Evolutionary conservation across 2,888 invertebrate species (phyloP).

Genomic region (Cepaea hortensis): DNA sequence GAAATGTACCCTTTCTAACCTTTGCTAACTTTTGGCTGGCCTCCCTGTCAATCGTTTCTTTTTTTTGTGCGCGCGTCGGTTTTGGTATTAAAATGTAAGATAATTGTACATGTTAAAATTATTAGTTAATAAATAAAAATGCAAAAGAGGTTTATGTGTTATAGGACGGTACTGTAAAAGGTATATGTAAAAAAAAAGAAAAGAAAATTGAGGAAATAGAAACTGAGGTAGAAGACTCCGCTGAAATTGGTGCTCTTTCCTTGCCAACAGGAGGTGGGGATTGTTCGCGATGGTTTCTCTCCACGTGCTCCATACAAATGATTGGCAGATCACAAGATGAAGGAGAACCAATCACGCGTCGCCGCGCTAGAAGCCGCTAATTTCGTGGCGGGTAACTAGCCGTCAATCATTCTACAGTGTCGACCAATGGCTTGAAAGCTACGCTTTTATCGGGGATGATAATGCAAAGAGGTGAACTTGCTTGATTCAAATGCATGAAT

Average conservation of each 20-base stretch:
- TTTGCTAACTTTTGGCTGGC: slow-evolving; percentile 9
- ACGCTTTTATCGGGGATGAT: slow-evolving; percentile 61
- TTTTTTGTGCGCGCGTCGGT: not conserved
- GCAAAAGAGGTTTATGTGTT: no score
- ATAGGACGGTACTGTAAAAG: no score
- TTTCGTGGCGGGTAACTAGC: slow-evolving; percentile 60
- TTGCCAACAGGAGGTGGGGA: no score
- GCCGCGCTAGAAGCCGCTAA: slow-evolving; percentile 51
- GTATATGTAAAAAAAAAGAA: no score
- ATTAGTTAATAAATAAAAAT: no score
- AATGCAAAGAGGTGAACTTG: slow-evolving; percentile 62
- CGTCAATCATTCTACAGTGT: slow-evolving; percentile 65
- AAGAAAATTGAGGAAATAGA: no score
- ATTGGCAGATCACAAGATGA: not conserved
- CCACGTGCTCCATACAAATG: not conserved
- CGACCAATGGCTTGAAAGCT: slow-evolving; percentile 61
- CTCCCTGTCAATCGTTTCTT: slow-evolving; percentile 1
- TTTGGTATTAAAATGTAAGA: no score
- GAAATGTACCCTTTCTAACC: no score
- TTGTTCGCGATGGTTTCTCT: no score
- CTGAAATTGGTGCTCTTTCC: no score
- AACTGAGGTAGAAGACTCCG: no score
- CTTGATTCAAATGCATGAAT: slow-evolving; percentile 78
- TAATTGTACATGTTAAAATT: no score
- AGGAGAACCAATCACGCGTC: not conserved